Evolutionary conservation across 2,113 vertebrate species (phyloP).

Genomic region (Istiophorus platypterus): DNA sequence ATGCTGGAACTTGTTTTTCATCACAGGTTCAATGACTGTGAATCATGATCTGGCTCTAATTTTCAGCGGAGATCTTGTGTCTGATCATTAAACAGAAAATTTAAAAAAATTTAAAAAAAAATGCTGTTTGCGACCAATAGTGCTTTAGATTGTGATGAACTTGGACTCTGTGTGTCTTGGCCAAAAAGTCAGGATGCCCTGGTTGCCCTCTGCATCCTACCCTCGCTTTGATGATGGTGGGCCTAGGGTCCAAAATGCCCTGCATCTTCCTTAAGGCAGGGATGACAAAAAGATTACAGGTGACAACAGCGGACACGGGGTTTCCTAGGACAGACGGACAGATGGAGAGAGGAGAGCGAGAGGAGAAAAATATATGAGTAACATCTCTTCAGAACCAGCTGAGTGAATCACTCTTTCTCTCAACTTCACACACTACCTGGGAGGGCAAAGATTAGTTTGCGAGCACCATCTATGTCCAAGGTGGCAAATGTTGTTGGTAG

Average conservation of each 20-base stretch:
- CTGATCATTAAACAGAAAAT: constrained; percentile 1
- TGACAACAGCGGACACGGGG: constrained; percentile 98
- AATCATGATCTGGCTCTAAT: not conserved
- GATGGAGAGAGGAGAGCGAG: constrained; percentile 28
- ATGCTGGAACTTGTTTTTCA: not conserved
- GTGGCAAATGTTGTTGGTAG: constrained; percentile 99
- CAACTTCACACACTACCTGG: constrained; percentile 94
- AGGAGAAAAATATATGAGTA: constrained; percentile 69
- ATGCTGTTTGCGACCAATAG: constrained; percentile 15
- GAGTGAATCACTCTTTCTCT: constrained; percentile 81
- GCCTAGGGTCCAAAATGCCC: constrained; percentile 98
- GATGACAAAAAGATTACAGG: constrained; percentile 99
- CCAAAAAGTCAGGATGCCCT: constrained; percentile 29
- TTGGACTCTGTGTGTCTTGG: constrained; percentile 24
- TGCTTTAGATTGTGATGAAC: constrained; percentile 7
- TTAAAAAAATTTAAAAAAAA: constrained; percentile 1
- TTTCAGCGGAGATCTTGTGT: not conserved
- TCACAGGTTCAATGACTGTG: not conserved
- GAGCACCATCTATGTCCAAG: constrained; percentile 96
- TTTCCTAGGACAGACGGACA: constrained; percentile 88
- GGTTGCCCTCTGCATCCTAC: constrained; percentile 79
- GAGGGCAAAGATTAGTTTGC: constrained; percentile 99
- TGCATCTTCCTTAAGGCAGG: constrained; percentile 99
- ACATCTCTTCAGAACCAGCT: constrained; percentile 54
- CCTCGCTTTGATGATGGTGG: constrained; percentile 99